These are phyloP conservation scores for Orthochromis indermauri DNA, from an alignment of 2,113 vertebrate genomes.

Conservation along the genomic window DNA sequence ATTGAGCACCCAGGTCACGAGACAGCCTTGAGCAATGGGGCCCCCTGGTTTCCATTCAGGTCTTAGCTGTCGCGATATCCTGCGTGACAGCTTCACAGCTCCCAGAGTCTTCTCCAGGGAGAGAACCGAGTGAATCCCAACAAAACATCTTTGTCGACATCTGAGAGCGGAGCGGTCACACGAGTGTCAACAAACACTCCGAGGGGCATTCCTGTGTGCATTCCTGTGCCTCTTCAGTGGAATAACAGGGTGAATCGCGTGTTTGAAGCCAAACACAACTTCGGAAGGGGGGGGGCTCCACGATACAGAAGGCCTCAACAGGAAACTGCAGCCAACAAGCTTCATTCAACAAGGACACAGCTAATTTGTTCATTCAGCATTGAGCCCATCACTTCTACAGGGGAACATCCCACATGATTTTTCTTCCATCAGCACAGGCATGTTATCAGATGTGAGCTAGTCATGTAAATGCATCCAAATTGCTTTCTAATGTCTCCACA, in stretches of 20 bases:
- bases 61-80: constrained; percentile 41
- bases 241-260: constrained; percentile 29
- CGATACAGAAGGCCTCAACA: background rate
- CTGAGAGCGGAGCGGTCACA: constrained; percentile 50
- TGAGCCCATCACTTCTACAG: background rate
- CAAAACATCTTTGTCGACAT: constrained; percentile 67
- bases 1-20: constrained; percentile 66
- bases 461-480: background rate
- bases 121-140: constrained; percentile 66
- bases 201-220: constrained; percentile 62
- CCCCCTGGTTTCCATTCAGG: constrained; percentile 53
- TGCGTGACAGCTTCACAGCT: constrained; percentile 50
- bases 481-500: background rate
- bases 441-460: background rate
- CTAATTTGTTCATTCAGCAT: constrained; percentile 44
- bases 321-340: background rate
- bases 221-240: constrained; percentile 52
- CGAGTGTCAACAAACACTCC: constrained; percentile 62
- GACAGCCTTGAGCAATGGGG: constrained; percentile 26
- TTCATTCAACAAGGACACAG: constrained; percentile 15
- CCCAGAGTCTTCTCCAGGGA: constrained; percentile 17
- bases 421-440: background rate
- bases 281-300: background rate
- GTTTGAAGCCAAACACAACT: constrained; percentile 7
- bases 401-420: background rate